Conservation (phyloP, 1,140 invertebrate genomes). For the Drosophila arawakana region DNA sequence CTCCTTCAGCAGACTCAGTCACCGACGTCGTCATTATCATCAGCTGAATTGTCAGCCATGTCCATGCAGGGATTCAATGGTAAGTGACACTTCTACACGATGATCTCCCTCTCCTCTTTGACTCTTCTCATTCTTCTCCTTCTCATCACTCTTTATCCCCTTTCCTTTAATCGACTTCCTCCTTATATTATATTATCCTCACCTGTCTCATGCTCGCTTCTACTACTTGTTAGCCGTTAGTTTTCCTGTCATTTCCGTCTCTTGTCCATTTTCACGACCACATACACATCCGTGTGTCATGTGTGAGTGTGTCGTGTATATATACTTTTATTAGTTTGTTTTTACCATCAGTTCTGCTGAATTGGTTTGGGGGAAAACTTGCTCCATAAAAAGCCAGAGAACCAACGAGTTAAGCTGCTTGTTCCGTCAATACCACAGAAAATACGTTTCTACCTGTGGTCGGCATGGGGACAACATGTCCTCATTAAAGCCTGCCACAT, state of each 20-base stretch:
- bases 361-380: slow-evolving; percentile 37
- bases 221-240: slow-evolving; percentile 34
- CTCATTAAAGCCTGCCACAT: slow-evolving; percentile 63
- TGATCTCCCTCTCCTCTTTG: neutral
- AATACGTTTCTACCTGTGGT: slow-evolving; percentile 55
- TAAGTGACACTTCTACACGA: slow-evolving; percentile 71
- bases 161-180: neutral
- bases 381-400: slow-evolving; percentile 57
- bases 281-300: slow-evolving; percentile 36
- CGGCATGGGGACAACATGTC: slow-evolving; percentile 34
- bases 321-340: slow-evolving; percentile 77
- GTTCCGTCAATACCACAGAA: slow-evolving; percentile 36
- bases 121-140: too few relatives aligned
- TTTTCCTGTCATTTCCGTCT: slow-evolving; percentile 35
- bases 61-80: slow-evolving; percentile 84
- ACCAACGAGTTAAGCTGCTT: slow-evolving; percentile 45
- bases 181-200: slow-evolving; percentile 2
- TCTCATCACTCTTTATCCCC: neutral
- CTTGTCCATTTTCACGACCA: slow-evolving; percentile 18
- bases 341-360: slow-evolving; percentile 51
- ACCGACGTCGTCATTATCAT: slow-evolving; percentile 45
- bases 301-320: slow-evolving; percentile 51
- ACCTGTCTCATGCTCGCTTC: slow-evolving; percentile 2
- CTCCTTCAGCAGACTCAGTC: slow-evolving; percentile 34
- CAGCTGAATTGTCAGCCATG: slow-evolving; percentile 71